Base-by-base conservation (phyloP, 2,113 vertebrate species). In the Danio rerio region DNA sequence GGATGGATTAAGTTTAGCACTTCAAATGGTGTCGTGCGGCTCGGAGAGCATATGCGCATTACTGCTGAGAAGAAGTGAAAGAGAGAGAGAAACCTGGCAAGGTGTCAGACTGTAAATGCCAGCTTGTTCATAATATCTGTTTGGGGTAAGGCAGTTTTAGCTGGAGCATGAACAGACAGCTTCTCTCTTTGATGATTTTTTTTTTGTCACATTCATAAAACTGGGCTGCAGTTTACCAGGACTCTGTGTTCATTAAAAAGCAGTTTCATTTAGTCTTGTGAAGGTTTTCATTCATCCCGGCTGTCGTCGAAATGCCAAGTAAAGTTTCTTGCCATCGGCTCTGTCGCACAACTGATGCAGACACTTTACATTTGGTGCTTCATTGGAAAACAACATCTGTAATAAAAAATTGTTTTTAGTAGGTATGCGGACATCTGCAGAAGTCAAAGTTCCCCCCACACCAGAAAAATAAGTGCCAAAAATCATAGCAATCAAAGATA, bases 1-100 rank as follows among this genome's bases (percentile, higher is more conserved):
- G 40, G 21, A 73, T 18, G 82, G 81, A 84, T 86, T 86, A 86
- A n/a, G 78, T 83, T 81, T 73, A 81, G 81, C 85, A 78, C 66
- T 65, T 70, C 8, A 80, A 84, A 86, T 77, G 77, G 77, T 73
- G 72, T 7, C 13, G n/a, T 6, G 18, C 16, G 20, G 85, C 59
- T 81, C 73, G 11, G 20, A 65, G 56, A 80, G 78, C 82, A 78
- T 83, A 83, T 78, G 85, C 62, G 84, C 62, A 11, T 43, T 82
- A 42, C 68, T 55, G 53, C 11, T 10, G 53, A 18, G 72, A 15
- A 58, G 55, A 45, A 53, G 52, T 49, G 58, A 49, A 18, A 59
- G 49, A 59, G 43, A 66, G 45, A 52, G 58, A 50, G 52, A 79
- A 65, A 61, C n/a, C 62, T 85, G 84, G 84, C 81, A 55, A 85